Evolutionary conservation across 2,797 vertebrate genomes (phyloP).

Genomic region (Hozukius guyotensis): DNA sequence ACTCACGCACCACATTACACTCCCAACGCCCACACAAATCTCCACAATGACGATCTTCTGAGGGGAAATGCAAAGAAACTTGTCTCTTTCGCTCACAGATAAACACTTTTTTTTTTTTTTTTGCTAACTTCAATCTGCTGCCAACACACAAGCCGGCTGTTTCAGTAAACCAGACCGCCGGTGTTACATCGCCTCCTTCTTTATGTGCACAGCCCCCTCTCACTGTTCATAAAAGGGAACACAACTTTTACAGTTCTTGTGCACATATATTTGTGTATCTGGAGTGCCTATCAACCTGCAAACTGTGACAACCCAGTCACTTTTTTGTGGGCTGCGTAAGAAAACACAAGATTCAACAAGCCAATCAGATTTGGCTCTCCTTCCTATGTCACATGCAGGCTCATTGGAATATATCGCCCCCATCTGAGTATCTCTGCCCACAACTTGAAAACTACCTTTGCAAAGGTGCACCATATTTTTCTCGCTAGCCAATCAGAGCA

Average conservation of each 20-base stretch:
- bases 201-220: neutral
- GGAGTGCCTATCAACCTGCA: neutral
- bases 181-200: constrained; percentile 5
- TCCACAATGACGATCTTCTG: constrained; percentile 31
- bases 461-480: too few relatives aligned
- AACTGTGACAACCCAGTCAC: neutral
- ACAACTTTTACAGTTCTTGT: neutral
- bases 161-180: constrained; percentile 21
- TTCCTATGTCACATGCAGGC: neutral
- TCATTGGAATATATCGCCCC: neutral
- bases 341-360: neutral
- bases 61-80: constrained; percentile 22
- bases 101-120: neutral
- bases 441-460: too few relatives aligned
- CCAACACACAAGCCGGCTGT: neutral
- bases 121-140: neutral
- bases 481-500: too few relatives aligned
- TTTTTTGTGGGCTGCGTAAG: neutral
- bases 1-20: constrained; percentile 24
- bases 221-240: neutral
- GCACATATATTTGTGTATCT: neutral
- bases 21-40: constrained; percentile 35
- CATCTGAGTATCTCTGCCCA: too few relatives aligned
- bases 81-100: neutral
- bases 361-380: neutral